phyloP scores from a whole-genome alignment of 2,113 vertebrate genomes.

The Pachycephala philippinensis region DNA sequence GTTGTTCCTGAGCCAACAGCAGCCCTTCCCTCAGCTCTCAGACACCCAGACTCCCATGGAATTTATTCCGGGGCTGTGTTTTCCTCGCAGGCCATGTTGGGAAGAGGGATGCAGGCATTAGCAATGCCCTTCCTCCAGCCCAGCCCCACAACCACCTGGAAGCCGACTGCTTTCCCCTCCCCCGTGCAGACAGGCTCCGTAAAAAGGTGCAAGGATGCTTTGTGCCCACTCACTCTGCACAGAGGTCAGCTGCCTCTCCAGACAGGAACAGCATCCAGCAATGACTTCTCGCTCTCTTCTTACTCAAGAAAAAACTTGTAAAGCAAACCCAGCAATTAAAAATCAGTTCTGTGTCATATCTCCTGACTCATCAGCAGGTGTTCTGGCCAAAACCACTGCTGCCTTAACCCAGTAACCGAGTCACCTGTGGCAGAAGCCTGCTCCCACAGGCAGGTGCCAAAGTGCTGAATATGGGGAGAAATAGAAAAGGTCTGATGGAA shows the following conservation, averaged over 20 bases:
- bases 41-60: background rate
- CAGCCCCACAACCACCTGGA: background rate
- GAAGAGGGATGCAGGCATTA: background rate
- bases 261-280: background rate
- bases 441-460: background rate
- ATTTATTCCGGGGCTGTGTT: rapidly evolving
- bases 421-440: background rate
- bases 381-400: background rate
- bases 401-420: background rate
- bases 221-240: background rate
- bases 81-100: rapidly evolving
- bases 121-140: background rate
- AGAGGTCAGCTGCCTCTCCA: background rate
- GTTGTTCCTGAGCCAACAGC: background rate
- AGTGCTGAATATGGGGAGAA: background rate
- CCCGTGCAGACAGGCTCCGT: background rate
- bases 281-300: background rate
- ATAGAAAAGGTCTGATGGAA: background rate
- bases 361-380: background rate
- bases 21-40: background rate
- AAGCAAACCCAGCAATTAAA: background rate
- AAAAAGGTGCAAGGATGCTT: background rate
- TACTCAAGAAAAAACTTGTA: background rate
- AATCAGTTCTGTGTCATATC: background rate
- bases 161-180: background rate